Base-by-base conservation (phyloP, 2,113 vertebrate genomes). In the Synodontis membranacea region DNA sequence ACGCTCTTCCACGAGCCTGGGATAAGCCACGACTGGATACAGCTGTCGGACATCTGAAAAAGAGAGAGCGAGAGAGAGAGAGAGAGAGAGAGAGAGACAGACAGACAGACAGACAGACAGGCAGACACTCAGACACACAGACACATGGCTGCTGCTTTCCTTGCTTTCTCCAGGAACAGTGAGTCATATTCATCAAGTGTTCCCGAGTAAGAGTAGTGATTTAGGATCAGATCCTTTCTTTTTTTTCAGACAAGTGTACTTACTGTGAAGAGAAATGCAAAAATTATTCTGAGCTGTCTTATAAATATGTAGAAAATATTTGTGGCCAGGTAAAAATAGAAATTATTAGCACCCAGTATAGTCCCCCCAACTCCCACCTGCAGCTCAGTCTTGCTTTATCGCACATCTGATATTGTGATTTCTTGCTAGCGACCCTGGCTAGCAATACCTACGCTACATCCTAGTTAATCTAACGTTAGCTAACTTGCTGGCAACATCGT, bases 11-110 rank as follows among this genome's bases (percentile, higher is more conserved):
- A 46, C 58, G 39, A 84, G 75, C 58, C 86, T 82, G 56, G 79
- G 31, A 42, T 74, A 31, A 34, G 54, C 79, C 84, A 52, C 86
- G 86, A 85, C 87, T 88, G 83, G 58, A 90, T 90, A 87, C 91
- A 92, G 91, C 92, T 92, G 91, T 79, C 86, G 83, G 84, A 91
- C 91, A 92, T 89, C 89, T 89, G 80, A 84, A 46, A 84, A 74
- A 78, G 39, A 80, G 74, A 78, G 82, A 88, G 56, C 42, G 21
- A 52, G 66, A 44, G 54, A 82, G 79, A 25, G 44, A 68, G 60
- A 52, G 42, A 64, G 25, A 39, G 46, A 39, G 42, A n/a, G 25
- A 58, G 66, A 56, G 37, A 82, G 70, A 75, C 76, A 88, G 60
- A 68, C 31, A 52, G 64, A 31, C 52, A 72, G 39, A 19, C 31